A percentile compares a stretch with the other conserved stretches of the same genome.
Evolutionary conservation across 2,113 vertebrate genomes (phyloP).

Genomic region (Channa maculata): DNA sequence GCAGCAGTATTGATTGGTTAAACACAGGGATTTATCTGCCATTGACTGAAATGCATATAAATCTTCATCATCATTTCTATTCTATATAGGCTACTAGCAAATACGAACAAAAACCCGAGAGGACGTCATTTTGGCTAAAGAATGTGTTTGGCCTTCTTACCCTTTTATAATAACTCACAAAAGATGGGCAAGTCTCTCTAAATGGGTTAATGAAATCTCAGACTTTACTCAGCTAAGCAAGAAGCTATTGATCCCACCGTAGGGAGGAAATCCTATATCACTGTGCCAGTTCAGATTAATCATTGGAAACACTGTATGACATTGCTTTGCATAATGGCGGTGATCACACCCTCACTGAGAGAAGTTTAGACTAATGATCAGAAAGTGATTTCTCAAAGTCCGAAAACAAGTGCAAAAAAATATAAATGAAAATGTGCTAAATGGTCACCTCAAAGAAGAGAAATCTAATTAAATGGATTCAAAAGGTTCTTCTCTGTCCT

Average conservation of each 20-base stretch:
- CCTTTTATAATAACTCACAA: slow-evolving; percentile 81
- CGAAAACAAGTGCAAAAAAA: slow-evolving; percentile 47
- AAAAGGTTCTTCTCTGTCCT: slow-evolving; percentile 62
- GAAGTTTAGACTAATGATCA: slow-evolving; percentile 71
- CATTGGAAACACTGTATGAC: slow-evolving; percentile 72
- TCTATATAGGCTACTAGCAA: slow-evolving; percentile 49
- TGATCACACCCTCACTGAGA: slow-evolving; percentile 67
- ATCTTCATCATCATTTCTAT: slow-evolving; percentile 70
- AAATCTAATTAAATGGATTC: slow-evolving; percentile 65
- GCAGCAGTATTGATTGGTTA: slow-evolving; percentile 71
- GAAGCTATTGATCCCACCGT: slow-evolving; percentile 76
- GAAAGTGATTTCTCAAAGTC: slow-evolving; percentile 72
- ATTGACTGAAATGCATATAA: slow-evolving; percentile 66
- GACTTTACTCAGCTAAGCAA: slow-evolving; percentile 75
- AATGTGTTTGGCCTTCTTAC: slow-evolving; percentile 77
- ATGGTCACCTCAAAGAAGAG: slow-evolving; percentile 47
- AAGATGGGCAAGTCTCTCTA: slow-evolving; percentile 75
- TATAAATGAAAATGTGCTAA: slow-evolving; percentile 55
- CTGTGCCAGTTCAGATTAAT: slow-evolving; percentile 80
- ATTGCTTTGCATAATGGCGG: slow-evolving; percentile 63
- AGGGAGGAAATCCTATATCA: slow-evolving; percentile 79
- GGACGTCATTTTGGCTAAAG: slow-evolving; percentile 63
- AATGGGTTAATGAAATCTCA: slow-evolving; percentile 85
- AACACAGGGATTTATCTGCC: slow-evolving; percentile 74
- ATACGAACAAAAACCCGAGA: slow-evolving; percentile 42